Conservation (phyloP, 2,113 vertebrate species). For the Zapornia atra region DNA sequence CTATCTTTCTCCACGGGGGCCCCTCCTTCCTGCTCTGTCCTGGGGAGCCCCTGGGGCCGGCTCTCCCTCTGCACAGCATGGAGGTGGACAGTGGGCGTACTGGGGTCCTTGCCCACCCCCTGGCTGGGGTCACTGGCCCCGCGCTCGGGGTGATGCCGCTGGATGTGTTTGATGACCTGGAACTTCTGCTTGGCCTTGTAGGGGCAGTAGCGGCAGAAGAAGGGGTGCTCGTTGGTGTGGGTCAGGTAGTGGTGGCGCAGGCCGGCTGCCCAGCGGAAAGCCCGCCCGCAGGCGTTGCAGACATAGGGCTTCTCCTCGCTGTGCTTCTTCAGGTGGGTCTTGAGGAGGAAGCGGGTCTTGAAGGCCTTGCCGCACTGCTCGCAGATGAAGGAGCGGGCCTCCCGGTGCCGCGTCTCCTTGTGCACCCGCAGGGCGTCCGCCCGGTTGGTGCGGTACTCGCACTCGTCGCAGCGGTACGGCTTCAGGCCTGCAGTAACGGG, state of each 20-base stretch:
- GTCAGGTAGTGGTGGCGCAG: conserved; percentile 94
- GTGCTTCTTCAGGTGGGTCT: conserved; percentile 94
- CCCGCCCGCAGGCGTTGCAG: conserved; percentile 85
- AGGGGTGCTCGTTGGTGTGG: conserved; percentile 92
- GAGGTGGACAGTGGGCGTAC: conserved; percentile 73
- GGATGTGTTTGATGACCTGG: conserved; percentile 91
- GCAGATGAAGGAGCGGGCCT: conserved; percentile 89
- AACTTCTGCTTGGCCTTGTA: conserved; percentile 97
- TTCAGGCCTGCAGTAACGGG: conserved; percentile 82
- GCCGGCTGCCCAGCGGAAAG: conserved; percentile 94
- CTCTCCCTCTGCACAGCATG: conserved; percentile 79
- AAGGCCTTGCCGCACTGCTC: conserved; percentile 98
- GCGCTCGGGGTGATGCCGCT: conserved; percentile 83
- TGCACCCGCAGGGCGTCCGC: conserved; percentile 90
- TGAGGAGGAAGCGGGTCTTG: conserved; percentile 93
- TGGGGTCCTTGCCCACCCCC: conserved; percentile 87
- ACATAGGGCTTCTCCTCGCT: conserved; percentile 87
- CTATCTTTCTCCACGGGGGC: not conserved
- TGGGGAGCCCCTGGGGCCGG: not conserved
- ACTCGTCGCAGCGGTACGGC: conserved; percentile 87
- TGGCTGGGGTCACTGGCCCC: conserved; percentile 70
- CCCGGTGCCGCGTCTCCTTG: conserved; percentile 87
- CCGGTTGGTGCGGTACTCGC: conserved; percentile 92
- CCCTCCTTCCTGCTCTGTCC: not conserved
- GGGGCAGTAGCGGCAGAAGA: conserved; percentile 89